A percentile compares a stretch with the other conserved stretches of the same genome.
Conservation (phyloP, 92 coral and sea anemone species). For the Palythoa heliodiscus region DNA sequence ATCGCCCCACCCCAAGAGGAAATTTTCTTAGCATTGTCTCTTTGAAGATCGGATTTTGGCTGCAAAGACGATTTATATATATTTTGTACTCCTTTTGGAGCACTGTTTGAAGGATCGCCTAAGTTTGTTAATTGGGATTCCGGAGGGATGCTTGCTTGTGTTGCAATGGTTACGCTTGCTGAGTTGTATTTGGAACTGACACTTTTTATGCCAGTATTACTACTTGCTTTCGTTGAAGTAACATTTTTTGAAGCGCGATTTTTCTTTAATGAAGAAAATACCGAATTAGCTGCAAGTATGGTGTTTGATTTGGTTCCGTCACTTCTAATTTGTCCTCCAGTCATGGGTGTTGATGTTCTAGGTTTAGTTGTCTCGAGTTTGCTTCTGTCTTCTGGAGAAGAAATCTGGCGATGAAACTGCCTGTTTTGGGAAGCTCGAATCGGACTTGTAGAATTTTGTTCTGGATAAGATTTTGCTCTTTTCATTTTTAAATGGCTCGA, state of each 20-base stretch:
- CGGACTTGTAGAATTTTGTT: background rate
- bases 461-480: slow-evolving; percentile 12
- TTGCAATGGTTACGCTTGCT: background rate
- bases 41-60: slow-evolving; percentile 26
- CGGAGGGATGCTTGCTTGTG: background rate
- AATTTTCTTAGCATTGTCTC: slow-evolving; percentile 34
- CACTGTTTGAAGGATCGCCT: background rate
- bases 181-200: background rate
- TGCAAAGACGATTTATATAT: background rate
- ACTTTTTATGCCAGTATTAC: background rate
- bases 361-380: background rate
- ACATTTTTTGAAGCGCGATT: background rate
- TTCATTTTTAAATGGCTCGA: slow-evolving; percentile 16
- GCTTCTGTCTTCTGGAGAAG: background rate
- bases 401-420: slow-evolving; percentile 11
- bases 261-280: slow-evolving; percentile 19
- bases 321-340: background rate
- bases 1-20: slow-evolving; percentile 46
- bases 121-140: background rate
- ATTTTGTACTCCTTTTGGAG: slow-evolving; percentile 1
- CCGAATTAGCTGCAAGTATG: slow-evolving; percentile 10
- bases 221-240: slow-evolving; percentile 6
- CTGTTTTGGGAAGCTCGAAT: background rate
- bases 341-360: background rate
- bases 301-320: background rate